Evolutionary conservation across 2,113 vertebrate species (phyloP).

Genomic region (Crotalus tigris): DNA sequence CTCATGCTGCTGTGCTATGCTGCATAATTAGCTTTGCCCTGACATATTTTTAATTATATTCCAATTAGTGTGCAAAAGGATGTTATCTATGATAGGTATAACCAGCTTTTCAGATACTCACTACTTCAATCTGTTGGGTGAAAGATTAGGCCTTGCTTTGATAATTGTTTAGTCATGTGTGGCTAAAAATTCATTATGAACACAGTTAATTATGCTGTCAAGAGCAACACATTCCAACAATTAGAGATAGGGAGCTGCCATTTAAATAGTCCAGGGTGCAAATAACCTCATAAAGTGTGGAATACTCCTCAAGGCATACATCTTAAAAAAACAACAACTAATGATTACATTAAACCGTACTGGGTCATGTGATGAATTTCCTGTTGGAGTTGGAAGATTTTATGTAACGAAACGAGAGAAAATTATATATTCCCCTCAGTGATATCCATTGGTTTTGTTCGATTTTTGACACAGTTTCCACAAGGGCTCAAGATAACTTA

Average conservation of each 20-base stretch:
- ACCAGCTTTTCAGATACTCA: conserved; percentile 46
- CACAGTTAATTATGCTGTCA: conserved; percentile 47
- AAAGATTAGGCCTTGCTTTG: conserved; percentile 49
- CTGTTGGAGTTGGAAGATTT: not conserved
- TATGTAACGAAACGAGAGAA: not conserved
- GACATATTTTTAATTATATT: conserved; percentile 67
- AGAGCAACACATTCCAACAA: conserved; percentile 38
- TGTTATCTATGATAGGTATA: conserved; percentile 59
- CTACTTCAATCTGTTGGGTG: conserved; percentile 45
- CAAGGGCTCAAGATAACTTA: not conserved
- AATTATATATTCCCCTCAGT: not conserved
- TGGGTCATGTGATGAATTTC: not conserved
- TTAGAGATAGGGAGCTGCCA: conserved; percentile 27
- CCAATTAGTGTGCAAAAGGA: conserved; percentile 63
- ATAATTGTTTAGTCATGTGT: conserved; percentile 47
- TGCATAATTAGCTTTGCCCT: conserved; percentile 53
- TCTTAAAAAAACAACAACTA: not conserved
- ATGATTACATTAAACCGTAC: not conserved
- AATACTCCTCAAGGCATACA: accelerated
- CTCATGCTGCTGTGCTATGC: conserved; percentile 47
- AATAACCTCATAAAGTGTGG: not conserved
- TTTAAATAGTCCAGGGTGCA: conserved; percentile 16
- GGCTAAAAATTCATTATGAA: conserved; percentile 53
- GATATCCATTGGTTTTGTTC: too few relatives aligned
- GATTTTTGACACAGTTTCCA: not conserved